Evolutionary conservation across 2,113 vertebrate genomes (phyloP), one percentile per base, ranked within the genome.

Genomic region (Burhinus bistriatus): DNA sequence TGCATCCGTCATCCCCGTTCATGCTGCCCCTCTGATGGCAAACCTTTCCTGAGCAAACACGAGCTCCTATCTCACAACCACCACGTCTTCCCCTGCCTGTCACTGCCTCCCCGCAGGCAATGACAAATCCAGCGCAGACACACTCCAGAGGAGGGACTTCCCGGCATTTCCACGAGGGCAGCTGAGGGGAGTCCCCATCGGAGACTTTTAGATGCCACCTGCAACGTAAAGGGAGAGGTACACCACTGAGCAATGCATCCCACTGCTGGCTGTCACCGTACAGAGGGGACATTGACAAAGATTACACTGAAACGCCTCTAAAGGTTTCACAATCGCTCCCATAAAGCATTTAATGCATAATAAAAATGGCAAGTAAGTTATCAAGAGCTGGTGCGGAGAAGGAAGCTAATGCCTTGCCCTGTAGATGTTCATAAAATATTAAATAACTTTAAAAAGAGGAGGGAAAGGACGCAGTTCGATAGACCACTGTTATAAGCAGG

Each of bases 391-490:
- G 38, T 6, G 52, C 5, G 78, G 84, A 86, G 90, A 76, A 82
- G 32, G 59, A 65, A 90, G 69, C 18, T n/a, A 91, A 94, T 84
- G 91, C 64, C 42, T 95, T 86, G 81, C 87, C 95, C 91, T 93
- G 55, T 45, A 83, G 82, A 82, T 90, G 91, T 93, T 96, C 91
- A 95, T 97, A 94, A 97, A 97, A 96, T 90, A 97, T 97, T 96
- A 94, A 96, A 71, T 49, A 75, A 73, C 93, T 80, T 93, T 66
- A 71, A 91, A 87, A 93, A 85, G 87, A 91, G 68, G 71, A 94
- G 75, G 69, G 1, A 45, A 84, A 66, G 82, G 45, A 69, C 2
- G 42, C 54, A 44, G 87, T 11, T 95, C 38, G 8, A 79, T 78
- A 66, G 64, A 57, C 4, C 58, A 4, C 57, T 32, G 38, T 11